Evolutionary conservation across 2,888 invertebrate species (phyloP).

Genomic region (Troides helena): DNA sequence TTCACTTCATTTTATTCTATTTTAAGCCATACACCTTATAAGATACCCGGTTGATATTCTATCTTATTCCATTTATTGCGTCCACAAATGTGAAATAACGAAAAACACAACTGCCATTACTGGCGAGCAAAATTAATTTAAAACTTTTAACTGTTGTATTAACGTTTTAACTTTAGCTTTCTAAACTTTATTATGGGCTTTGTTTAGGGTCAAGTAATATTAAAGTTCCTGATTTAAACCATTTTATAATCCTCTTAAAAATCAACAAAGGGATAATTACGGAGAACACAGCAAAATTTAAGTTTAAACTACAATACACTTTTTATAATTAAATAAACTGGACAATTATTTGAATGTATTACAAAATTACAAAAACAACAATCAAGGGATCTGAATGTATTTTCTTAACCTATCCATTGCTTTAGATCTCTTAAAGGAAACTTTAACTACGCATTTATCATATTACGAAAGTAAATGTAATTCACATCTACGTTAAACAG

Average conservation of each 20-base stretch:
- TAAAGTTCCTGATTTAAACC: conserved; percentile 19
- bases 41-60: too few relatives aligned
- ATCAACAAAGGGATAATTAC: background rate
- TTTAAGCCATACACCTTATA: too few relatives aligned
- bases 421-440: too few relatives aligned
- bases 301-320: background rate
- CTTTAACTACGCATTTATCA: background rate
- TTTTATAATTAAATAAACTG: background rate
- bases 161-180: conserved; percentile 28
- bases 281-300: background rate
- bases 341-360: background rate
- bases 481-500: background rate
- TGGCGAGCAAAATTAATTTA: conserved; percentile 29
- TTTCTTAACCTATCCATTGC: too few relatives aligned
- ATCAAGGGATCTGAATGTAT: too few relatives aligned
- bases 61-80: conserved; percentile 5
- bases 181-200: conserved; percentile 21
- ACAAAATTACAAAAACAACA: background rate
- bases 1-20: too few relatives aligned
- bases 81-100: conserved; percentile 15
- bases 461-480: background rate
- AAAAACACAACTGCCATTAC: conserved; percentile 29
- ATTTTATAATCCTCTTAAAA: conserved; percentile 18
- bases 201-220: conserved; percentile 25
- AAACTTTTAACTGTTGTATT: conserved; percentile 30